Evolutionary conservation across 1,140 invertebrate species (phyloP).

Genomic region (Zaprionus capensis): DNA sequence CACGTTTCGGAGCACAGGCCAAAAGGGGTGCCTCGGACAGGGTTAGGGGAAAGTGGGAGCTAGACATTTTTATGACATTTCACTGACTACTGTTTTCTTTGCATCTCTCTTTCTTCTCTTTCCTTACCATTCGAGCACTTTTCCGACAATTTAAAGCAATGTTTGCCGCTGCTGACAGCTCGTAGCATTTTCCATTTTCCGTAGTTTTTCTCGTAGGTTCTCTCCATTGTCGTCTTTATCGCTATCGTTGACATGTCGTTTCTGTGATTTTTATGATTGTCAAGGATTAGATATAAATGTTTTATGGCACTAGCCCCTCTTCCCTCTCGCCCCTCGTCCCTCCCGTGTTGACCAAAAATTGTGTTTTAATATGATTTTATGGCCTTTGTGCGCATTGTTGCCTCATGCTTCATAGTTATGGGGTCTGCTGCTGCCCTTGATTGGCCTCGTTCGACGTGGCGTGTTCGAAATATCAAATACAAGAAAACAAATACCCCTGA

Average conservation of each 20-base stretch:
- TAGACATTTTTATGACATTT: slow-evolving; percentile 78
- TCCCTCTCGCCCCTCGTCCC: background rate
- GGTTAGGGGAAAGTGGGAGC: slow-evolving; percentile 26
- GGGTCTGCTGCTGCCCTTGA: slow-evolving; percentile 44
- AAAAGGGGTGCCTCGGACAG: background rate
- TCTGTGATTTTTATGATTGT: slow-evolving; percentile 83
- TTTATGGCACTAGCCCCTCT: slow-evolving; percentile 52
- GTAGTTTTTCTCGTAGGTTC: slow-evolving; percentile 26
- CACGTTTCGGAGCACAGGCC: slow-evolving; percentile 45
- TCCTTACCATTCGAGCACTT: slow-evolving; percentile 56
- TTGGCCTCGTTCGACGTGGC: slow-evolving; percentile 47
- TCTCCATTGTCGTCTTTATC: slow-evolving; percentile 28
- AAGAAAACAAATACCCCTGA: slow-evolving; percentile 28
- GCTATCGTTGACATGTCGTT: slow-evolving; percentile 66
- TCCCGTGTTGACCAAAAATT: slow-evolving; percentile 65
- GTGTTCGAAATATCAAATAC: slow-evolving; percentile 67
- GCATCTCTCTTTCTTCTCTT: slow-evolving; percentile 6
- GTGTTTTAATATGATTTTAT: slow-evolving; percentile 83
- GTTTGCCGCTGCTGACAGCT: slow-evolving; percentile 65
- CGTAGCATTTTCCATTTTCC: slow-evolving; percentile 59
- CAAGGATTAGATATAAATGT: slow-evolving; percentile 84
- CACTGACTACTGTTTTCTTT: slow-evolving; percentile 67
- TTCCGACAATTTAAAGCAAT: slow-evolving; percentile 78
- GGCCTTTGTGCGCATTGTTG: slow-evolving; percentile 56
- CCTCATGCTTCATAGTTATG: slow-evolving; percentile 20